These are phyloP conservation scores for Meganola albula DNA, from an alignment of 2,888 invertebrate species.

Conservation along the genomic window DNA sequence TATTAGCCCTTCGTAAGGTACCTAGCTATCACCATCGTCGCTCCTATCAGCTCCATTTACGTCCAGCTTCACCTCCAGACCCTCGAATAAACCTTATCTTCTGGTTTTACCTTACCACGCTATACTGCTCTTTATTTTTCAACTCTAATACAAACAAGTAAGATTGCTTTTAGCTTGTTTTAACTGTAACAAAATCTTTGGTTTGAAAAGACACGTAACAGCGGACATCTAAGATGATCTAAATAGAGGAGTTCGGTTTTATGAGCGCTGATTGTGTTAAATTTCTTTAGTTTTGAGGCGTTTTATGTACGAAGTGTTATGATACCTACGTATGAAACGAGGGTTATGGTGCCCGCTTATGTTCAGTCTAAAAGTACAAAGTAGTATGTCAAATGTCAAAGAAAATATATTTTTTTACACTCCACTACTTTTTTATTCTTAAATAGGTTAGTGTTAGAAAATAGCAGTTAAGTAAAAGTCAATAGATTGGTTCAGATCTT, in stretches of 20 bases:
- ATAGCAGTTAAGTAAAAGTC: no score
- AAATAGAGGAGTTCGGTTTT: conserved; percentile 60
- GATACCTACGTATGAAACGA: conserved; percentile 21
- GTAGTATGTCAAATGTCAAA: no score
- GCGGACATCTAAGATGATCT: conserved; percentile 59
- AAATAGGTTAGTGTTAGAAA: no score
- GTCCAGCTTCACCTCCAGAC: conserved; percentile 42
- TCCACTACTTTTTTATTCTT: no score
- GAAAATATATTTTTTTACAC: no score
- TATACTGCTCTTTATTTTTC: no score
- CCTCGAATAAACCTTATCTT: conserved; percentile 61
- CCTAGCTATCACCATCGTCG: conserved; percentile 29
- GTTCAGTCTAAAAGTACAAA: no score
- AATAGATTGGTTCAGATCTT: no score
- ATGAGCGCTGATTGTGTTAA: conserved; percentile 47
- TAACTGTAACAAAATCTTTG: conserved; percentile 16
- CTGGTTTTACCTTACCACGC: conserved; percentile 44
- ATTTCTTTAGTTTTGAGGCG: conserved; percentile 34
- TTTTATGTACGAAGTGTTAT: no score
- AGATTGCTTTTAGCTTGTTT: conserved; percentile 11
- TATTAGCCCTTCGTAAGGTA: conserved; percentile 9
- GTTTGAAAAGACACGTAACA: conserved; percentile 35
- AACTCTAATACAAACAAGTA: conserved; percentile 14
- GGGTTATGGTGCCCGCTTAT: conserved; percentile 14
- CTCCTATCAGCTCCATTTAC: conserved; percentile 30